Evolutionary conservation across 2,113 vertebrate genomes (phyloP), one percentile per base, ranked within the genome.

Genomic region (Sinocyclocheilus anophthalmus): DNA sequence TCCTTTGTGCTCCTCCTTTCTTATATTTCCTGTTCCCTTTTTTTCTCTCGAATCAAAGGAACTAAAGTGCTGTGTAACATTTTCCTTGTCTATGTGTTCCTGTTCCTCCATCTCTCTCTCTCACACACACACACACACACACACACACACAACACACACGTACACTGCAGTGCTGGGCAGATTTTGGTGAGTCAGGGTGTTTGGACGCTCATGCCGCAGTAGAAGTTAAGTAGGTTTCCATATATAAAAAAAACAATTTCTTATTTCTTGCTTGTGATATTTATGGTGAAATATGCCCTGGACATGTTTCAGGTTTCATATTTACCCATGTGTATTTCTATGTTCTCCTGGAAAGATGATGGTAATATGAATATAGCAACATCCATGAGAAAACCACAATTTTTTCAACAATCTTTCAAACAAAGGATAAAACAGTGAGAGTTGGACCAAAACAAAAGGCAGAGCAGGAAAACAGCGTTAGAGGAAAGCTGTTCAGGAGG

Each of bases 371-470:
- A 69, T 22, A 69, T 20, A 20, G 76, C 76, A 10, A 55, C 14
- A 20, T 77, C 24, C 24, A 55, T 16, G 45, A 26, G 24, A 53
- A 33, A 83, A 53, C 22, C 20, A 26, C 12, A 30, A 33, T 30
- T 5, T 22, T 22, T 55, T n/a, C 1, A 14, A 48, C 6, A 30
- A 22, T 33, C n/a, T 12, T 55, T 13, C 0, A 42, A 48, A 69
- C 22, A 77, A 26, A 22, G 37, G 69, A 76, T 4, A 69, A 20
- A 63, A 90, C 61, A 33, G 76, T 77, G 14, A 61, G 33, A 20
- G 37, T 16, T 67, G 65, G 10, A 53, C 84, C 55, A n/a, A 45
- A 24, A 26, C n/a, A 69, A 22, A 59, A 76, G 42, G 2, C 11
- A 20, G 39, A 55, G 39, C 48, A 42, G 79, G 14, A 48, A 26